Evolutionary conservation across 1,140 invertebrate genomes (phyloP).

Genomic region (Agrilus planipennis): DNA sequence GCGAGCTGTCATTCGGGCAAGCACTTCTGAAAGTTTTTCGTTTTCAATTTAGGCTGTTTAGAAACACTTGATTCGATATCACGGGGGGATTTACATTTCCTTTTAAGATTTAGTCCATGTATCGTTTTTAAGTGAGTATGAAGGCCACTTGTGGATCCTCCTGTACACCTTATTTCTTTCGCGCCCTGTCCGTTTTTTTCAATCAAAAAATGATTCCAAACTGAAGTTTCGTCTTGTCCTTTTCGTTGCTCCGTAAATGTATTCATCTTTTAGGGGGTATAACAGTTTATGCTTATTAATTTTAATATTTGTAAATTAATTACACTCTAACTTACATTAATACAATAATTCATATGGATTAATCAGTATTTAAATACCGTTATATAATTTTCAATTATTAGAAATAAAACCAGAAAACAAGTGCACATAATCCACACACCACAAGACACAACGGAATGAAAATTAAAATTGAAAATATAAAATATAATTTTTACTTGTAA

Average conservation of each 20-base stretch:
- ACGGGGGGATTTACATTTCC: conserved; percentile 5
- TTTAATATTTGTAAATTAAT: too few species aligned
- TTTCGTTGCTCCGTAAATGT: conserved; percentile 11
- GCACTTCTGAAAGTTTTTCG: conserved; percentile 9
- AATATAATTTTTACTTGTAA: too few species aligned
- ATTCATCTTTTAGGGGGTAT: conserved; percentile 10
- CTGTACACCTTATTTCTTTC: not conserved
- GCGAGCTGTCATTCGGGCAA: conserved; percentile 11
- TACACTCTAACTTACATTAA: too few species aligned
- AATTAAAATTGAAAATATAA: too few species aligned
- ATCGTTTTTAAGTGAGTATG: conserved; percentile 10
- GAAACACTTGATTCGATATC: conserved; percentile 6
- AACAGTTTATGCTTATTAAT: too few species aligned
- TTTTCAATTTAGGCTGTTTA: conserved; percentile 8
- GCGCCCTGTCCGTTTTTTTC: conserved; percentile 6
- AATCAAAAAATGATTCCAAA: conserved; percentile 11
- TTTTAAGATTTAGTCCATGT: conserved; percentile 11
- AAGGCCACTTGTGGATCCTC: conserved; percentile 10
- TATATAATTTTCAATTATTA: conserved; percentile 5
- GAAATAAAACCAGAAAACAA: conserved; percentile 1
- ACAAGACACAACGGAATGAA: too few species aligned
- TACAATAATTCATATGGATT: too few species aligned
- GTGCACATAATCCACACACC: too few species aligned
- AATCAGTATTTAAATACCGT: conserved; percentile 9
- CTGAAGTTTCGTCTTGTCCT: conserved; percentile 9